Base-by-base conservation (phyloP, 2,113 vertebrate genomes). In the Hippopotamus amphibius region DNA sequence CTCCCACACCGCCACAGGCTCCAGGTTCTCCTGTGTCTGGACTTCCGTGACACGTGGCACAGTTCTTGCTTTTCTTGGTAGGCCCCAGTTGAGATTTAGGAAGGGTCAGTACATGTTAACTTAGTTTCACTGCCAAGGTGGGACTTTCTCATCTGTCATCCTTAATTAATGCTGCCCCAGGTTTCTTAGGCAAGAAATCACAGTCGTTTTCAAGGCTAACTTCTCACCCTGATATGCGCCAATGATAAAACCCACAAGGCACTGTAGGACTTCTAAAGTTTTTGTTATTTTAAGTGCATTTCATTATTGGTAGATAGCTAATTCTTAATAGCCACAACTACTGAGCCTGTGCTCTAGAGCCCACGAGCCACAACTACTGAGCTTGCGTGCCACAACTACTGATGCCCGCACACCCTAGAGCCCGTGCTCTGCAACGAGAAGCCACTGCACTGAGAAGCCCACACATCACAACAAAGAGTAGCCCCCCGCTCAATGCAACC, bases 201-300 rank as follows among this genome's bases (percentile, higher is more conserved):
- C 14, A 71, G 61, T 86, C 53, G 37, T 57, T 94, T 82, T 37
- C 37, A 85, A 6, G 22, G 43, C 59, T 16, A 33, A n/a, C 55
- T 91, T 90, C 43, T 59, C 12, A n/a, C 19, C 14, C 17, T 63
- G 28, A 53, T 55, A 28, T 12, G 76, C 28, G 30, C 72, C 11
- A 48, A 55, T 83, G 30, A 95, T 55, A 92, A 93, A 93, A 95
- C 22, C 46, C 76, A 91, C 33, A 81, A 80, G 59, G 37, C 57
- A 61, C 33, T 77, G 65, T 24, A 59, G n/a, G 55, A 80, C 41
- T 86, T 91, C 61, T 41, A 72, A 81, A 80, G 24, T 80, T 85
- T 55, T 16, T 59, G 81, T 68, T 63, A 59, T 77, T 59, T 92
- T 92, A 77, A 83, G 53, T 74, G 3, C 88, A 59, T 80, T 95